Evolutionary conservation across 2,888 invertebrate species (phyloP), one percentile per base, ranked within the genome.

Genomic region (Onthophagus sagittarius): DNA sequence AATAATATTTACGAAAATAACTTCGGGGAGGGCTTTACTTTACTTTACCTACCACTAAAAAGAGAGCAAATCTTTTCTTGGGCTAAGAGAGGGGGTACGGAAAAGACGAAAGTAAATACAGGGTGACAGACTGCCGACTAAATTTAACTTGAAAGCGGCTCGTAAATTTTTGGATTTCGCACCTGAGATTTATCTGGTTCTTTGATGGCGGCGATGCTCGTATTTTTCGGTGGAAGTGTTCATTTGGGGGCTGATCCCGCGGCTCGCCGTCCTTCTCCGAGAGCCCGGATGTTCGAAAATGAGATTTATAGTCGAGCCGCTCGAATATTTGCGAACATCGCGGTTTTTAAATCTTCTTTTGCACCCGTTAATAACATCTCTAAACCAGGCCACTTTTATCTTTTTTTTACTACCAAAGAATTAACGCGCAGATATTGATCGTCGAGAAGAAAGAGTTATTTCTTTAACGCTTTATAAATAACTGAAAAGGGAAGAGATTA

Each of bases 201-300:
- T 53, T 53, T 53, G 39, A 53, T 53, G 39, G 39, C 39, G 39
- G 39, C 39, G 39, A 53, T 53, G 39, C 39, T 53, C 39, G 39
- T 53, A 53, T 53, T 53, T 53, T 15, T 62, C 70, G 39, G 9
- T 15, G 69, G 15, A 72, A 69, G 69, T 72, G 69, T 72, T 32
- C 69, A 69, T 69, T 72, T 69, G 13, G 39, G 39, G 39, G 39
- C 39, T 53, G 39, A 53, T 53, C 39, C 39, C 39, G 39, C 39
- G 9, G 39, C 39, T 53, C 39, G 39, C 11, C 39, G 39, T 53
- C 39, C 39, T 53, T 53, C 39, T 11, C 7, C 39, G 11, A 53
- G 23, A 23, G 23, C 23, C 39, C 39, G 39, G 39, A 53, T 53
- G 39, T 53, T 53, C 39, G 9, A 53, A 23, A 7, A 7, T 11